Evolutionary conservation across 1,140 invertebrate genomes (phyloP).

Genomic region (Cyphomyrmex costatus): DNA sequence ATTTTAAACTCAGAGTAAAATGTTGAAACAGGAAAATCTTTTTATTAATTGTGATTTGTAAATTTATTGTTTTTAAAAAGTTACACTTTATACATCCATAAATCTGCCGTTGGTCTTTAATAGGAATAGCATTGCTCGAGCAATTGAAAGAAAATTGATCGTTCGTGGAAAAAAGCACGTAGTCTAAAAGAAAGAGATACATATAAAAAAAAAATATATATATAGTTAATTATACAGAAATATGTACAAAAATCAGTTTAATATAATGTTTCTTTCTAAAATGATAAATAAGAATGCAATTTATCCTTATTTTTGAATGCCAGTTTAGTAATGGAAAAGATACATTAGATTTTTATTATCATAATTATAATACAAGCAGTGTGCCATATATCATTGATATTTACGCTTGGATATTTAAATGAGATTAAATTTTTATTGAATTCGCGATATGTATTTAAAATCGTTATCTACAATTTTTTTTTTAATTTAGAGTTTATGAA

Average conservation of each 20-base stretch:
- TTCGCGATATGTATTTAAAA: not conserved
- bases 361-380: conserved; percentile 6
- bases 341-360: not conserved
- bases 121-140: conserved; percentile 20
- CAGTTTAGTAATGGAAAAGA: not conserved
- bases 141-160: conserved; percentile 14
- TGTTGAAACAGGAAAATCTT: not conserved
- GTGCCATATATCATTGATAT: not conserved
- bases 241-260: not conserved
- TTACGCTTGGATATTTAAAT: not conserved
- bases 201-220: not conserved
- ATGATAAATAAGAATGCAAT: not conserved
- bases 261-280: not conserved
- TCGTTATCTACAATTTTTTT: not conserved
- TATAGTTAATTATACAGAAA: conserved; percentile 20
- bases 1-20: not conserved
- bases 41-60: not conserved
- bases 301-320: not conserved
- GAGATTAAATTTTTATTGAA: conserved; percentile 16
- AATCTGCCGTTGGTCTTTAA: conserved; percentile 45
- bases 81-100: conserved; percentile 5
- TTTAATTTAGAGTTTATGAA: not conserved
- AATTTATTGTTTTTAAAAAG: not conserved
- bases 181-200: too few species aligned
- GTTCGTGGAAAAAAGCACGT: conserved; percentile 4